These are phyloP conservation scores for Tenthredo mesomela DNA, from an alignment of 2,888 invertebrate species.

Conservation along the genomic window DNA sequence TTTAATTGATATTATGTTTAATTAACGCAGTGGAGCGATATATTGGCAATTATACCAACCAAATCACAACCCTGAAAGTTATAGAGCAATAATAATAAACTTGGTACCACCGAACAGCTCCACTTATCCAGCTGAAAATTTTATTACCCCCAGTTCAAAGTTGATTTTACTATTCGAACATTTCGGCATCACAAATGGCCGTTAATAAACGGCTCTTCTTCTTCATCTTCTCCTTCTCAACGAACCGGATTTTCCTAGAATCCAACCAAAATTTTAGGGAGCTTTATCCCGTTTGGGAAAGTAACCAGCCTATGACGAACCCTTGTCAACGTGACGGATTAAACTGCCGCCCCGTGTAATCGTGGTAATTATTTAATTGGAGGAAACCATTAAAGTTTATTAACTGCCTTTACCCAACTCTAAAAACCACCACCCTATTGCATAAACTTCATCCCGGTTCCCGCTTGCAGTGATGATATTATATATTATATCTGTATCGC, in stretches of 20 bases:
- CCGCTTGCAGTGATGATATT: neutral
- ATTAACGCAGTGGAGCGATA: conserved; percentile 10
- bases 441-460: neutral
- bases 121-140: neutral
- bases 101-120: neutral
- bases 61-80: neutral
- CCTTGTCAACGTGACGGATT: conserved; percentile 44
- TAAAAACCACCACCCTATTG: neutral
- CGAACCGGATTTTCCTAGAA: neutral
- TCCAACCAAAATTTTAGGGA: neutral
- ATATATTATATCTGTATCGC: neutral
- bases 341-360: conserved; percentile 18
- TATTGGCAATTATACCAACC: neutral
- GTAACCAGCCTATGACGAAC: conserved; percentile 34
- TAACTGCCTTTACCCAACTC: neutral
- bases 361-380: conserved; percentile 47
- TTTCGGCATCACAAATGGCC: neutral
- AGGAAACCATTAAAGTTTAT: conserved; percentile 47
- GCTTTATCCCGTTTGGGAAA: neutral
- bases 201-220: neutral
- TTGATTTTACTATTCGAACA: neutral
- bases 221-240: neutral
- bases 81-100: neutral
- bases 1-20: conserved; percentile 26
- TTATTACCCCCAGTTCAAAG: neutral